Conservation (phyloP, 2,797 vertebrate species). For the Scarus forsteni region DNA sequence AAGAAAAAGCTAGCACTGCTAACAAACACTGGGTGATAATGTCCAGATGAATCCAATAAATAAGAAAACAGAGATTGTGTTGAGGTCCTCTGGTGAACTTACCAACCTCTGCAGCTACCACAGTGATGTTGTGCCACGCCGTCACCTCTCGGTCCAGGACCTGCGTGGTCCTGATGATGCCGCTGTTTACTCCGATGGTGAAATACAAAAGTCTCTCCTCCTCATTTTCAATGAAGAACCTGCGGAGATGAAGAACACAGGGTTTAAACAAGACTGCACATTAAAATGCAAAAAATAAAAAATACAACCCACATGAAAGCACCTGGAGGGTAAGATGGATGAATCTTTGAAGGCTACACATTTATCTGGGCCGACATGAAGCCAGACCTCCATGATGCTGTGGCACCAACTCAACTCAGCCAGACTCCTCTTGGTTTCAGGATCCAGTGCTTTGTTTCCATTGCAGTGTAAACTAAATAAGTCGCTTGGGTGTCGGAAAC, state of each 20-base stretch:
- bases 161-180: constrained; percentile 88
- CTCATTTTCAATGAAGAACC: constrained; percentile 89
- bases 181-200: constrained; percentile 89
- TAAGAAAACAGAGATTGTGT: not conserved
- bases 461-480: too few relatives aligned
- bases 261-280: not conserved
- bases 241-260: constrained; percentile 44
- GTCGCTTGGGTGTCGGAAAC: too few relatives aligned
- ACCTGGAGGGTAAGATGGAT: too few relatives aligned
- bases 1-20: not conserved
- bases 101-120: constrained; percentile 92
- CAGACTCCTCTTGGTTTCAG: too few relatives aligned
- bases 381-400: too few relatives aligned
- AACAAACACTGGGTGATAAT: too few relatives aligned
- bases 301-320: too few relatives aligned
- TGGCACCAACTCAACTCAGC: too few relatives aligned
- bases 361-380: too few relatives aligned
- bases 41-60: not conserved
- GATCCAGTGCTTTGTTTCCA: too few relatives aligned
- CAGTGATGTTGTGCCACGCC: constrained; percentile 93
- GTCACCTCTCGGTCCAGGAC: constrained; percentile 90
- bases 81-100: constrained; percentile 59
- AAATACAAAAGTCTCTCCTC: constrained; percentile 86
- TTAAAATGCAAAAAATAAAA: too few relatives aligned
- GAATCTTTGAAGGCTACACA: too few relatives aligned